Percentiles rank a stretch among this genome's conserved stretches.
phyloP scores from a whole-genome alignment of 2,797 vertebrate genomes.

The Euphonia xanthogaster region DNA sequence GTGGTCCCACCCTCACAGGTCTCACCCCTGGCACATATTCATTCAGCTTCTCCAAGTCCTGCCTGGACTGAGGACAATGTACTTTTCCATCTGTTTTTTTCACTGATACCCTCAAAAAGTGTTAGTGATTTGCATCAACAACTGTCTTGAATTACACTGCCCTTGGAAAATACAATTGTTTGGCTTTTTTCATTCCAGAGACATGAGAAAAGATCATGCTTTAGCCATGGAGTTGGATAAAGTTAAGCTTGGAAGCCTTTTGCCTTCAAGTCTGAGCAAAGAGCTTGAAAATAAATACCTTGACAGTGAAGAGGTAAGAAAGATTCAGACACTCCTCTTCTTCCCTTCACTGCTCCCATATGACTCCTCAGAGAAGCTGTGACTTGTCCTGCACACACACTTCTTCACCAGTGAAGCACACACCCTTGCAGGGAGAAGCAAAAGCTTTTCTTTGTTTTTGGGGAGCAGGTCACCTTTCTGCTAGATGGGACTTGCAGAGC shows the following conservation, averaged over 20 bases:
- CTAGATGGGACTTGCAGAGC: neutral
- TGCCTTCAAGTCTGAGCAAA: constrained; percentile 71
- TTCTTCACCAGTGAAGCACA: neutral
- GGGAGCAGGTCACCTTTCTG: neutral
- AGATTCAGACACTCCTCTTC: neutral
- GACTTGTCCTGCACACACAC: neutral
- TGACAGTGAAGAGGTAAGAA: constrained; percentile 78
- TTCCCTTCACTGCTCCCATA: neutral
- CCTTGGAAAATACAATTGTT: neutral
- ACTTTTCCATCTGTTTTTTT: constrained; percentile 34
- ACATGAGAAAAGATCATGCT: constrained; percentile 78
- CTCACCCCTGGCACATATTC: neutral
- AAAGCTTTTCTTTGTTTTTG: neutral
- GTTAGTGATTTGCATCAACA: neutral
- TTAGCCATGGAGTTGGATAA: constrained; percentile 75
- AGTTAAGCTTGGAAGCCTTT: constrained; percentile 78
- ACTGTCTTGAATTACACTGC: constrained; percentile 10
- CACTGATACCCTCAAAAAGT: neutral
- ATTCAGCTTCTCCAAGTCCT: neutral
- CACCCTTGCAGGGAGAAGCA: neutral
- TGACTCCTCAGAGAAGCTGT: neutral
- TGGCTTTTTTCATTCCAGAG: constrained; percentile 72
- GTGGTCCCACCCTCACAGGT: neutral
- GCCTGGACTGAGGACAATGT: neutral
- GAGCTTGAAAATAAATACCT: constrained; percentile 81